Base-by-base conservation (phyloP, 2,888 invertebrate genomes). In the Agapostemon virescens region DNA sequence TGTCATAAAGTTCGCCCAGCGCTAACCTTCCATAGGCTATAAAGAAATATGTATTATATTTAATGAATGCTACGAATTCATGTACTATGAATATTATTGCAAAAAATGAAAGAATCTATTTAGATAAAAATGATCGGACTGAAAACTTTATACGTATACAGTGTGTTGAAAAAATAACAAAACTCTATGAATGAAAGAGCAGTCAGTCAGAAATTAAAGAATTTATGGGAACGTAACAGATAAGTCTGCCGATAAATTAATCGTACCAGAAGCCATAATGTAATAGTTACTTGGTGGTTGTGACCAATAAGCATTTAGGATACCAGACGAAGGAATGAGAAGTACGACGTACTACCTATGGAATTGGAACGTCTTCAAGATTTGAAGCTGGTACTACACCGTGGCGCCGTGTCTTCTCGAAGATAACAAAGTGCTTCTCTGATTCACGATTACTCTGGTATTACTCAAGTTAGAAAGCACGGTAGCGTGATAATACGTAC, bases 311-410 rank as follows among this genome's bases (percentile, higher is more conserved):
- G 74, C 77, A 42, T 83, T 84, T 80, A 74, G 77, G 77, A 66
- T 80, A 83, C 58, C 72, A 77, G 74, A 74, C 77, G 74, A 68
- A 75, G 67, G 64, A 84, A 83, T 71, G 77, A 75, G 64, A 52
- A 40, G 76, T 73, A 68, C 75, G 72, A 78, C 68, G 79, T 77
- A 77, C 83, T 64, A 80, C 77, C 61, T 63, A 77, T 36, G 70
- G 83, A 83, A 83, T 84, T 84, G 83, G 83, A 83, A 79, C 76
- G 68, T 77, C 83, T 83, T 84, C 83, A 84, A 84, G 83, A 74
- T 84, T 80, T 77, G 74, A 26, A 40, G 67, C 77, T 74, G 69
- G 79, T 82, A 74, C 63, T 83, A 83, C 83, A 83, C 49, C 38
- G 26, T 23, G 83, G 79, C 79, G 83, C 73, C 83, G 75, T 83